Percentiles rank a stretch among this genome's conserved stretches.
These are phyloP conservation scores for Ranitomeya imitator DNA, from an alignment of 2,113 vertebrate genomes.

Conservation along the genomic window DNA sequence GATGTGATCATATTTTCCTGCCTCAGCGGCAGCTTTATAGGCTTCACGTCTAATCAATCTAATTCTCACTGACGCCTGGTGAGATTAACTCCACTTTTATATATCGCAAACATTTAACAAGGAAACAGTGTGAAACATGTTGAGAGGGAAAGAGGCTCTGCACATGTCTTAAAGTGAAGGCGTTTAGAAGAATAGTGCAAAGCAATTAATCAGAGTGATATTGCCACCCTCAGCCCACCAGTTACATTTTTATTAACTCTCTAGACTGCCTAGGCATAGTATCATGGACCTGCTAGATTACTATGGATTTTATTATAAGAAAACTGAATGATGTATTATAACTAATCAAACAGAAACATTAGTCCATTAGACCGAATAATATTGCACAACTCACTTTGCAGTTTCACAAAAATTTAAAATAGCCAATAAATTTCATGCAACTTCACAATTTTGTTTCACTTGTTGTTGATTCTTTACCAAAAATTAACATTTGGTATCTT, in stretches of 20 bases:
- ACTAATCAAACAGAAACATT: too few species aligned
- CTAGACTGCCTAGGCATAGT: not conserved
- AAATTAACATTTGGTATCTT: too few species aligned
- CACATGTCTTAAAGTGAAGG: not conserved
- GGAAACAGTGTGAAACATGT: not conserved
- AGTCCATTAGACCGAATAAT: too few species aligned
- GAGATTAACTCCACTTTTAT: constrained; percentile 3
- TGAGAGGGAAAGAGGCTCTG: not conserved
- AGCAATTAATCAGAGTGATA: not conserved
- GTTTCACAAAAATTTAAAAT: too few species aligned
- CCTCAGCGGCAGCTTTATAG: not conserved
- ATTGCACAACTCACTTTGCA: too few species aligned
- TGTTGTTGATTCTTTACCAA: too few species aligned
- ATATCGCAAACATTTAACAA: not conserved
- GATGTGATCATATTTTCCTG: constrained; percentile 13
- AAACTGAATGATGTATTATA: too few species aligned
- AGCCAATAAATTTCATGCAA: too few species aligned
- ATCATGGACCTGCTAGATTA: not conserved
- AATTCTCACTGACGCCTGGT: not conserved
- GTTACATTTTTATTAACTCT: not conserved
- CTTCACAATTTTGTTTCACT: too few species aligned
- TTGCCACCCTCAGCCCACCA: not conserved
- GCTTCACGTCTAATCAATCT: not conserved
- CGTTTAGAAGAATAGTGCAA: not conserved
- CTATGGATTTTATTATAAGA: too few species aligned